These are phyloP conservation scores for Paramuricea clavata DNA, from an alignment of 92 coral and sea anemone species.

Conservation along the genomic window DNA sequence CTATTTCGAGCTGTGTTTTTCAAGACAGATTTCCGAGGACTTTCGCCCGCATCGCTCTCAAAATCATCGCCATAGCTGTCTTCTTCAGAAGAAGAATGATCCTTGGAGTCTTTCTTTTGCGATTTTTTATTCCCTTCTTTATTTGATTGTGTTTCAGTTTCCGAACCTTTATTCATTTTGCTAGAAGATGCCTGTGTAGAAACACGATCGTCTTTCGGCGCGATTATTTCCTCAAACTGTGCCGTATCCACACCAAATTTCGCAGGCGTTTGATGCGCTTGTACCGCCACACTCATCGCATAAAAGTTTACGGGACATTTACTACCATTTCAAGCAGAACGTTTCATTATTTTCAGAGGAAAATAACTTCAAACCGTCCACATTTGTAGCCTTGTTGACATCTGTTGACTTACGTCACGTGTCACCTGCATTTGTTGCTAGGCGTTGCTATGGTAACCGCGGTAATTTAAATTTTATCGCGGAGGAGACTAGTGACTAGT, in stretches of 20 bases:
- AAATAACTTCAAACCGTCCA: neutral
- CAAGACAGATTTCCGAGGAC: constrained; percentile 46
- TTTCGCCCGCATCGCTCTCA: constrained; percentile 67
- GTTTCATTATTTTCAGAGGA: neutral
- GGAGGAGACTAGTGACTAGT: constrained; percentile 9
- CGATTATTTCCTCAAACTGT: constrained; percentile 30
- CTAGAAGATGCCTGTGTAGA: constrained; percentile 1
- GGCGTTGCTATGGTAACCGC: constrained; percentile 28
- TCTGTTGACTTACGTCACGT: constrained; percentile 42
- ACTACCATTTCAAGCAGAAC: neutral
- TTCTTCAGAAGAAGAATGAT: constrained; percentile 2
- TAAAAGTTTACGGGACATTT: constrained; percentile 3
- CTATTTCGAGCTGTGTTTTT: constrained; percentile 49
- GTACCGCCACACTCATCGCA: constrained; percentile 35
- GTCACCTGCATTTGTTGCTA: constrained; percentile 31
- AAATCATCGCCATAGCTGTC: constrained; percentile 95
- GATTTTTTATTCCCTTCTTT: constrained; percentile 10
- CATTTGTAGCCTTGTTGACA: neutral
- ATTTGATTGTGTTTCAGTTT: neutral
- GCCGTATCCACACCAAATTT: neutral
- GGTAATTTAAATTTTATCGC: neutral
- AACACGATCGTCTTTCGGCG: constrained; percentile 20
- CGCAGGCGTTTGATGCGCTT: constrained; percentile 23
- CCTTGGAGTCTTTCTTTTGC: constrained; percentile 9
- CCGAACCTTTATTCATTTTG: neutral